Evolutionary conservation across 2,888 invertebrate species (phyloP).

Genomic region (Phyllotreta striolata): DNA sequence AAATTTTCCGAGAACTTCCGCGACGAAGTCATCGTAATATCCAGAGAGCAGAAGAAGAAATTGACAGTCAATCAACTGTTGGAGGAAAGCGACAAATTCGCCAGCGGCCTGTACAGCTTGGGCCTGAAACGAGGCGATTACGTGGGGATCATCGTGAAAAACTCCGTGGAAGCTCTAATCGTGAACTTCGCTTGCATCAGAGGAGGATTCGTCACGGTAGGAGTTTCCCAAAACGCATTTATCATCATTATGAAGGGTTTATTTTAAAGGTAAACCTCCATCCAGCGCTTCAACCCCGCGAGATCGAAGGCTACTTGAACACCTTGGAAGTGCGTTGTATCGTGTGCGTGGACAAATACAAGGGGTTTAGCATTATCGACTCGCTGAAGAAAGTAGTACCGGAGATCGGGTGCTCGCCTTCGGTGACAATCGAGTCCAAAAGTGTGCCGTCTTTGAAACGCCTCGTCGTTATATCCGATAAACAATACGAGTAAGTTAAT

Average conservation of each 20-base stretch:
- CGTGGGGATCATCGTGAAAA: conserved; percentile 1
- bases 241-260: background rate
- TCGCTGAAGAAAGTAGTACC: background rate
- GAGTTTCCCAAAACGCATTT: conserved; percentile 28
- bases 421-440: background rate
- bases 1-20: background rate
- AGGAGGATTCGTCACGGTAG: conserved; percentile 75
- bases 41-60: conserved; percentile 4
- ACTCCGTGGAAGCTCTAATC: conserved; percentile 1
- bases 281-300: conserved; percentile 6
- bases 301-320: conserved; percentile 8
- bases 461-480: conserved; percentile 10
- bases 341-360: conserved; percentile 50
- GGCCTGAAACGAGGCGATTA: background rate
- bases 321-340: conserved; percentile 3
- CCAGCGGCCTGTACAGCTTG: background rate
- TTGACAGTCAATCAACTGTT: background rate
- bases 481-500: conserved; percentile 3
- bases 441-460: conserved; percentile 2
- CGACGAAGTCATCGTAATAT: background rate
- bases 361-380: background rate
- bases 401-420: background rate
- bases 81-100: conserved; percentile 7
- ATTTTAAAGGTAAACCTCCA: conserved; percentile 6
- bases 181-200: conserved; percentile 69